These are phyloP conservation scores for Pachypsylla venusta DNA, from an alignment of 1,140 invertebrate species.

Conservation along the genomic window DNA sequence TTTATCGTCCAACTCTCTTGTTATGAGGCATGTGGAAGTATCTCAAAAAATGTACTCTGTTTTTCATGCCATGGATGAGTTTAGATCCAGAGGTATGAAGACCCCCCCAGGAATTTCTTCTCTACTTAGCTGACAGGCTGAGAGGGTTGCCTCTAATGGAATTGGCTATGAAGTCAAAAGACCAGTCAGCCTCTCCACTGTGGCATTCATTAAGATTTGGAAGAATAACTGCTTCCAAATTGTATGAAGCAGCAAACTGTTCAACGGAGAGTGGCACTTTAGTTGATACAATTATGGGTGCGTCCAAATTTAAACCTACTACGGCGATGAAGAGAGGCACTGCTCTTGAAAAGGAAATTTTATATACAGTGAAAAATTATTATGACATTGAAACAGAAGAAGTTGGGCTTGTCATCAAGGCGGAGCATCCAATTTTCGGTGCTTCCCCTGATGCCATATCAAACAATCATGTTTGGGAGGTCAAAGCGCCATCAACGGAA, in stretches of 20 bases:
- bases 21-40: constrained; percentile 2
- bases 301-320: background rate
- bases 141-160: background rate
- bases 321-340: constrained; percentile 7
- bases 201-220: constrained; percentile 1
- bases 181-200: background rate
- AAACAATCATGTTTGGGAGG: constrained; percentile 33
- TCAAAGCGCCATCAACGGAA: constrained; percentile 25
- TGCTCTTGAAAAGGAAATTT: constrained; percentile 7
- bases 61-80: background rate
- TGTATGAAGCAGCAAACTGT: background rate
- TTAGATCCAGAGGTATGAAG: background rate
- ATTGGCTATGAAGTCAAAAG: background rate
- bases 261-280: background rate
- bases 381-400: constrained; percentile 14
- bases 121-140: background rate
- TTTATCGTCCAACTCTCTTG: background rate
- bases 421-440: constrained; percentile 25
- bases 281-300: background rate
- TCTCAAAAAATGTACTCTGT: background rate
- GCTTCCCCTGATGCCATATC: constrained; percentile 34
- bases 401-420: constrained; percentile 20
- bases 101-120: background rate
- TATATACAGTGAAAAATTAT: background rate
- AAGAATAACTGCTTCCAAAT: constrained; percentile 3